phyloP scores from a whole-genome alignment of 2,888 invertebrate genomes.

The Synanthedon formicaeformis region DNA sequence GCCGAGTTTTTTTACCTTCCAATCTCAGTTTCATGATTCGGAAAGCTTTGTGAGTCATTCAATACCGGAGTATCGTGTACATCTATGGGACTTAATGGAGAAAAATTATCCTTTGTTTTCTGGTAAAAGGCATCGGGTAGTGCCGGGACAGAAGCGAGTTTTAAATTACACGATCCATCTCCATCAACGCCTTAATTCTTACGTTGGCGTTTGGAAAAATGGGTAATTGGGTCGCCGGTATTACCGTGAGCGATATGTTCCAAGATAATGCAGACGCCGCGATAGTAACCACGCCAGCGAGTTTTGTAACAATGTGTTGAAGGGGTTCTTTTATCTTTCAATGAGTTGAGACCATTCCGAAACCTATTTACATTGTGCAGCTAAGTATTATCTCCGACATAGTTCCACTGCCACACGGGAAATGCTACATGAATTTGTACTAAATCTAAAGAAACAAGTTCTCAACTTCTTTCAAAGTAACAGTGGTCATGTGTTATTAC shows the following conservation, averaged over 20 bases:
- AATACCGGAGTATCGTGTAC: neutral
- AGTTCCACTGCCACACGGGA: neutral
- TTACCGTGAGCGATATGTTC: constrained; percentile 3
- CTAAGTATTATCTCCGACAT: neutral
- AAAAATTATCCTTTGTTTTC: constrained; percentile 2
- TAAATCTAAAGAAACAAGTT: neutral
- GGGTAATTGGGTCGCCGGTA: constrained; percentile 44
- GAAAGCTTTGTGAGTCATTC: neutral
- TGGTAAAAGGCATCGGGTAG: constrained; percentile 30
- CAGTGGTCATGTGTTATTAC: no score
- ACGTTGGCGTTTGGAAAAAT: constrained; percentile 40
- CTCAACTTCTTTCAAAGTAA: no score
- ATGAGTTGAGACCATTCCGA: neutral
- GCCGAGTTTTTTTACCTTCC: neutral
- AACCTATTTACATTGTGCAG: neutral
- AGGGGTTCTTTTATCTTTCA: neutral
- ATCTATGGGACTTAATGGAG: neutral
- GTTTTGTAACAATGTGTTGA: neutral
- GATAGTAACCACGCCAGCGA: neutral
- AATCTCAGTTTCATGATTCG: neutral
- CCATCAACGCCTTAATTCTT: constrained; percentile 36
- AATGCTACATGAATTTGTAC: neutral
- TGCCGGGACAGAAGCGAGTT: constrained; percentile 45
- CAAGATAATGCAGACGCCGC: neutral
- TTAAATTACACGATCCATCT: constrained; percentile 56